phyloP scores from a whole-genome alignment of 2,113 vertebrate species.

The Hydrolagus affinis region DNA sequence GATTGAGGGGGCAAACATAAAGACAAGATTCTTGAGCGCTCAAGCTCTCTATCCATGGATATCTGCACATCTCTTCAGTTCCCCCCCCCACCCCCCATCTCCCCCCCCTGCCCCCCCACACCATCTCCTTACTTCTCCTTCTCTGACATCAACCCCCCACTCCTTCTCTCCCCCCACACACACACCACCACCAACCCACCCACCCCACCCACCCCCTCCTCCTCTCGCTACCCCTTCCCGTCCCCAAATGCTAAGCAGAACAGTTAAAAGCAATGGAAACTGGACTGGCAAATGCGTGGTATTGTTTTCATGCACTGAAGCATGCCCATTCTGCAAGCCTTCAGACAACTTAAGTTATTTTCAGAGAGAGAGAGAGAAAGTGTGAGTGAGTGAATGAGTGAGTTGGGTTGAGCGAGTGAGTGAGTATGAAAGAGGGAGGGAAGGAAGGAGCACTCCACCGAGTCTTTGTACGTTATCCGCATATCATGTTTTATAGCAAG shows the following conservation, averaged over 20 bases:
- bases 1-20: conserved; percentile 99
- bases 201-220: background rate
- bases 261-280: conserved; percentile 53
- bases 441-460: conserved; percentile 38
- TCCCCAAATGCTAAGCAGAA: conserved; percentile 48
- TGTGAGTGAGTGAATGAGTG: too few species aligned
- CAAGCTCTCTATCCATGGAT: conserved; percentile 98
- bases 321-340: conserved; percentile 51
- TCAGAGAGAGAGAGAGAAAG: conserved; percentile 37
- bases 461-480: conserved; percentile 46
- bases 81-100: conserved; percentile 48
- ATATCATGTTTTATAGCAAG: conserved; percentile 38
- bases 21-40: conserved; percentile 99
- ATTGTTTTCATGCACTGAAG: conserved; percentile 61
- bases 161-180: too few species aligned
- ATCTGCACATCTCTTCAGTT: conserved; percentile 80
- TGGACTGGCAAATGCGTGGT: conserved; percentile 46
- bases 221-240: background rate
- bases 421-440: too few species aligned
- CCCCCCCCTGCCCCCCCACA: conserved; percentile 59
- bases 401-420: too few species aligned
- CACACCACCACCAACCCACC: too few species aligned
- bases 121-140: conserved; percentile 62
- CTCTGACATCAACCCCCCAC: conserved; percentile 65
- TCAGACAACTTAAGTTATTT: conserved; percentile 45